phyloP scores from a whole-genome alignment of 2,797 vertebrate species.

The Heliangelus exortis region DNA sequence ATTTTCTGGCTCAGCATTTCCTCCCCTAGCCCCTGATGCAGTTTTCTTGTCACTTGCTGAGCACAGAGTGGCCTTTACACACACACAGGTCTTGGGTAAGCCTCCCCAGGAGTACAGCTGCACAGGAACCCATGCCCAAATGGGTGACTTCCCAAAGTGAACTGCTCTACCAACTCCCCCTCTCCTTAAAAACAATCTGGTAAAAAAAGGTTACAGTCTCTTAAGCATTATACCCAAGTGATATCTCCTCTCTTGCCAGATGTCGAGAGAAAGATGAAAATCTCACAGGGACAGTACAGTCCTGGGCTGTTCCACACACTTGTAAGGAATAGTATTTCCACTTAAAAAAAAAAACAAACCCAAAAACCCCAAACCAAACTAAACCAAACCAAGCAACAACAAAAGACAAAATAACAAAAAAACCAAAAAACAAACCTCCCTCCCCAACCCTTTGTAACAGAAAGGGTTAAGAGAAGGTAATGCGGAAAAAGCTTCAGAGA shows the following conservation, averaged over 20 bases:
- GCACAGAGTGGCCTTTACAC: background rate
- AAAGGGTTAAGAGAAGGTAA: background rate
- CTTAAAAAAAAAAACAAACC: background rate
- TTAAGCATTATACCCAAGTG: background rate
- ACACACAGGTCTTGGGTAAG: background rate
- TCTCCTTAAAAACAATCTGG: background rate
- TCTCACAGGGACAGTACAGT: background rate
- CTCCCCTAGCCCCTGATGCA: background rate
- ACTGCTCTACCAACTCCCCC: background rate
- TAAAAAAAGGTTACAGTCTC: background rate
- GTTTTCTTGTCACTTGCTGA: background rate
- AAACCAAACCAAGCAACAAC: too few species aligned
- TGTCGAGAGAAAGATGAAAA: background rate
- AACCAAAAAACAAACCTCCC: too few species aligned
- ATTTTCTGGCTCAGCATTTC: background rate
- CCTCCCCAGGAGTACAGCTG: background rate
- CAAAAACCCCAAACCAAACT: too few species aligned
- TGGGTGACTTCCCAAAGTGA: background rate
- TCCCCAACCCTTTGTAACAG: background rate
- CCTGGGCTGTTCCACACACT: background rate
- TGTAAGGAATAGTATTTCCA: background rate
- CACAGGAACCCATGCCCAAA: background rate
- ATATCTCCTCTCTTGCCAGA: background rate
- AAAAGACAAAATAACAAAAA: too few species aligned
- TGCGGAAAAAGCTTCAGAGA: background rate